These are phyloP conservation scores for Lingula anatina DNA, from an alignment of 2,888 invertebrate genomes.

Conservation along the genomic window DNA sequence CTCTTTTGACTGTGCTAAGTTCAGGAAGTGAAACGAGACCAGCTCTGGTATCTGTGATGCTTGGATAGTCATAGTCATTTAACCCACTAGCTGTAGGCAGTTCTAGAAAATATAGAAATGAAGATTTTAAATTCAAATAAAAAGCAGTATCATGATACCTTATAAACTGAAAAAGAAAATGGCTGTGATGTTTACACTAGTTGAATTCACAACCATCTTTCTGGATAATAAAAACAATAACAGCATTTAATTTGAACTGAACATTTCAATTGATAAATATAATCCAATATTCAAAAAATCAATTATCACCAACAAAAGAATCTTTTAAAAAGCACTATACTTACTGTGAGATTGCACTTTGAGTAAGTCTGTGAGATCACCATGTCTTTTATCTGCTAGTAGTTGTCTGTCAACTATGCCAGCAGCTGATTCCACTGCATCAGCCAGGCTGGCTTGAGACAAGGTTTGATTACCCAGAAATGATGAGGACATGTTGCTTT, in stretches of 20 bases:
- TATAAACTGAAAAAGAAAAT: too few species aligned
- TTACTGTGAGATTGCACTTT: constrained; percentile 35
- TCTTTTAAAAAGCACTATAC: constrained; percentile 1
- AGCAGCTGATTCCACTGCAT: constrained; percentile 25
- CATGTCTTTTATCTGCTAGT: constrained; percentile 30
- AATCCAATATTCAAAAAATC: background rate
- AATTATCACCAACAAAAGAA: background rate
- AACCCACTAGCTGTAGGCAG: constrained; percentile 84
- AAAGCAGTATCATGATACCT: background rate
- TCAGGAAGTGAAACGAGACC: constrained; percentile 66
- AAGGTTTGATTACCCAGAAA: too few species aligned
- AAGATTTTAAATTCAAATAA: background rate
- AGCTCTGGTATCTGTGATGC: constrained; percentile 64
- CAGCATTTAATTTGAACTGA: too few species aligned
- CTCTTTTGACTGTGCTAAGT: constrained; percentile 73
- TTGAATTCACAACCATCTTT: too few species aligned
- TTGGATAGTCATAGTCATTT: constrained; percentile 84
- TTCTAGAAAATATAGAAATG: constrained; percentile 38
- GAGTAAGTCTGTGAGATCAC: constrained; percentile 30
- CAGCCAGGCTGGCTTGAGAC: too few species aligned
- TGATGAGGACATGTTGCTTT: too few species aligned
- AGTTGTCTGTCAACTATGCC: constrained; percentile 32
- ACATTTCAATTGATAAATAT: too few species aligned
- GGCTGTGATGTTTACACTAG: too few species aligned
- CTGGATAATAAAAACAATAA: too few species aligned